Conservation (phyloP, 2,888 invertebrate genomes). For the Sesamia inferens region DNA sequence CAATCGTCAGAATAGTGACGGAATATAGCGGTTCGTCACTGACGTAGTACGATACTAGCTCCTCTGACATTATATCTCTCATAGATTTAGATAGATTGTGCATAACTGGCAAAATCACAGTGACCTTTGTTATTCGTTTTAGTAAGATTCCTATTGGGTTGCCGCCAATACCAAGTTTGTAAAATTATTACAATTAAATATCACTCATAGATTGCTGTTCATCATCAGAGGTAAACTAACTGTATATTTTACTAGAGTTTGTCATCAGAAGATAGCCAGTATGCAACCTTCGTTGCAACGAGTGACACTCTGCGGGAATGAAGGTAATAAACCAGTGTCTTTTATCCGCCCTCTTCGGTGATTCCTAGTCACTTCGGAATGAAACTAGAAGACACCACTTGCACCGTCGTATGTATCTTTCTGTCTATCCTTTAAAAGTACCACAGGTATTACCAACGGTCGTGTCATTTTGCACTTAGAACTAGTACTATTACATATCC, state of each 20-base stretch:
- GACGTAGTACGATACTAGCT: neutral
- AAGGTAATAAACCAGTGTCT: neutral
- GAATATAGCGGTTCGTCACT: neutral
- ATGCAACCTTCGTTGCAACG: neutral
- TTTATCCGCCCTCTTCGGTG: neutral
- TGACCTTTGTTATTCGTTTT: too few species aligned
- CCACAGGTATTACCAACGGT: neutral
- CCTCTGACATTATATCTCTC: too few species aligned
- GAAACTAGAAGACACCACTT: neutral
- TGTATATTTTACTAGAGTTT: neutral
- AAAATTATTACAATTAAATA: too few species aligned
- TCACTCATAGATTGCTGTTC: too few species aligned
- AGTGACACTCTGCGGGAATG: neutral
- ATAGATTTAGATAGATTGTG: too few species aligned
- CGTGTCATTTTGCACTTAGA: conserved; percentile 24
- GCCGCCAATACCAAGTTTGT: too few species aligned
- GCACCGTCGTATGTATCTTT: neutral
- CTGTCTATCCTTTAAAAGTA: neutral
- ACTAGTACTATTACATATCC: conserved; percentile 24
- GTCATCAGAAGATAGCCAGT: neutral
- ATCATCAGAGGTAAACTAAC: too few species aligned
- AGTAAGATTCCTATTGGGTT: too few species aligned
- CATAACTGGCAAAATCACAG: too few species aligned
- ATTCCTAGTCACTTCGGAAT: neutral
- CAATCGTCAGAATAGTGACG: neutral